Base-by-base conservation (phyloP, 2,797 vertebrate species). In the Enoplosus armatus region DNA sequence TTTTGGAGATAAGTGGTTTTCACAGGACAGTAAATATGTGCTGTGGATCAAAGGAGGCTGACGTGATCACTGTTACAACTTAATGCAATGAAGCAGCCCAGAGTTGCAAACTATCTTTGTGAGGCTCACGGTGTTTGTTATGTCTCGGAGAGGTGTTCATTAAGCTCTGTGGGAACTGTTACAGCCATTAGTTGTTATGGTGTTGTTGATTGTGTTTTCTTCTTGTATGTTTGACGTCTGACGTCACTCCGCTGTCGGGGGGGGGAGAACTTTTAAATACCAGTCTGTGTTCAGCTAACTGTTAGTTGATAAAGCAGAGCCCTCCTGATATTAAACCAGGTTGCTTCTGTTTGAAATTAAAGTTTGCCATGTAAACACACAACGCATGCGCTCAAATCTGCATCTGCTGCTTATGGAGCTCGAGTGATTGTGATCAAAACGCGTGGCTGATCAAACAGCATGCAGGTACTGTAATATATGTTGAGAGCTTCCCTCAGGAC, bases 211-310 rank as follows among this genome's bases (percentile, higher is more conserved):
- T n/a, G n/a, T n/a, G n/a, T n/a, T n/a, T n/a, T n/a, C n/a, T n/a
- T n/a, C n/a, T n/a, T 47, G 5, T 45, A 0, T 55, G 35, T 68
- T 41, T 64, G 55, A 64, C 8, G 2, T n/a, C n/a, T n/a, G 24
- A 43, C 26, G 45, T 55, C 60, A 53, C 55, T 71, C 47, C 35
- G 18, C 18, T 84, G 73, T 56, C 53, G 45, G 7, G 15, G 20
- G 24, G n/a, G 26, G 29, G 20, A 63, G 1, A 69, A 54, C 33
- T 51, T 80, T 71, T 54, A 80, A 90, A 90, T 85, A 54, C 82
- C 80, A 79, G 29, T 54, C 22, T 0, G 4, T 27, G 47, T 63
- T 67, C 33, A 33, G 56, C 24, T 63, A 72, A 83, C 73, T 70
- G 64, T 72, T 76, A 48, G 59, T 64, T 74, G 43, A 71, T 76